A percentile compares a stretch with the other conserved stretches of the same genome.
These are phyloP conservation scores for Metridium senile DNA, from an alignment of 92 coral and sea anemone genomes.

Conservation along the genomic window DNA sequence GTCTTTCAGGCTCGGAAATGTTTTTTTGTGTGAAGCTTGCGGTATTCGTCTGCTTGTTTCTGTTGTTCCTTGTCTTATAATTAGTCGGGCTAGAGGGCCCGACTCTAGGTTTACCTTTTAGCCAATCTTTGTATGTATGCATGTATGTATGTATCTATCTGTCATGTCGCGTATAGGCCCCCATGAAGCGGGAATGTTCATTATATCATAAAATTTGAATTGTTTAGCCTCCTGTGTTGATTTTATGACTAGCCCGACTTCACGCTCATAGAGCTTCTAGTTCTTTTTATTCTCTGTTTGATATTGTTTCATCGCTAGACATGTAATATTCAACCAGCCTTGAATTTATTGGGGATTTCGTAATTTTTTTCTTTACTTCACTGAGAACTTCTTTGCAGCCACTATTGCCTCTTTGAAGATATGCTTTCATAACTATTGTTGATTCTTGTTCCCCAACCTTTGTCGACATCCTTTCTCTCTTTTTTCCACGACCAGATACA, in stretches of 20 bases:
- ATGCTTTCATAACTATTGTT: neutral
- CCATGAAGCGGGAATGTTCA: too few species aligned
- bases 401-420: neutral
- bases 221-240: too few species aligned
- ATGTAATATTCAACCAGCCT: conserved; percentile 6
- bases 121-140: too few species aligned
- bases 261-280: too few species aligned
- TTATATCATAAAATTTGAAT: too few species aligned
- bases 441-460: neutral
- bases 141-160: too few species aligned
- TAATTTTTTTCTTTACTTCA: neutral
- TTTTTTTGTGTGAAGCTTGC: neutral
- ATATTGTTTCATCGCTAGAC: neutral
- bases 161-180: too few species aligned
- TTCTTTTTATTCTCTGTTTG: neutral
- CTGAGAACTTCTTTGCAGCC: neutral
- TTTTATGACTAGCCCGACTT: too few species aligned
- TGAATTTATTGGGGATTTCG: neutral
- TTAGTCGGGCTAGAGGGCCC: too few species aligned
- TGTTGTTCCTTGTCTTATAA: too few species aligned
- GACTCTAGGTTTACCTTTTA: too few species aligned
- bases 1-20: neutral
- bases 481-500: neutral
- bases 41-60: conserved; percentile 1
- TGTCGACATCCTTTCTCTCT: neutral